Conservation (phyloP, 1,140 invertebrate genomes). For the Bathynomus jamesi region DNA sequence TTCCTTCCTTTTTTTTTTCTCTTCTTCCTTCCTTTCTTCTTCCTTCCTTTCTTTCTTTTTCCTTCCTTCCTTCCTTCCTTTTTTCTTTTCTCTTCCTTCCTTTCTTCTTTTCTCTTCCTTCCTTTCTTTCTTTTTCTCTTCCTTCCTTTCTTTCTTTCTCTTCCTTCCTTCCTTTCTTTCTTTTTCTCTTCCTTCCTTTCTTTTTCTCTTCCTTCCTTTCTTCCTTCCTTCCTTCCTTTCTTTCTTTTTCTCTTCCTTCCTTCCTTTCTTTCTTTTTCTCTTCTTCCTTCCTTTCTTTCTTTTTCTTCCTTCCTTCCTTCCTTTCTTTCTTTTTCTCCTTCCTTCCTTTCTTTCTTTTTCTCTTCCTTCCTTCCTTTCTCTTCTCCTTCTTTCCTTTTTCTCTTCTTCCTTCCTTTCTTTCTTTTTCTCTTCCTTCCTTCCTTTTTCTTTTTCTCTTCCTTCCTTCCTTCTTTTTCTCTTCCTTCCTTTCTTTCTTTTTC, state of each 20-base stretch:
- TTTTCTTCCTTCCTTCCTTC: neutral
- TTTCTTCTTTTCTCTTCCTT: no score
- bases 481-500: conserved; percentile 6
- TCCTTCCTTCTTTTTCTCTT: neutral
- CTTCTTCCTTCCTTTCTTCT: no score
- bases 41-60: no score
- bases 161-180: no score
- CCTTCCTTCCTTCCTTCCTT: neutral
- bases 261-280: neutral
- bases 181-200: no score
- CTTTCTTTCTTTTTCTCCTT: neutral
- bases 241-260: neutral
- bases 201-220: no score
- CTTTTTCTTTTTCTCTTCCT: neutral
- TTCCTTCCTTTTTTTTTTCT: no score
- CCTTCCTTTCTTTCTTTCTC: no score
- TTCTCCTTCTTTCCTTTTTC: neutral
- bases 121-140: no score
- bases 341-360: neutral
- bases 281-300: neutral
- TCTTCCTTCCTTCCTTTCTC: neutral
- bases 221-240: no score
- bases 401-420: neutral
- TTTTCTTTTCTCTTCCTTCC: neutral
- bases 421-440: conserved; percentile 2